Conservation (phyloP, 2,888 invertebrate genomes). For the Euphydryas editha region DNA sequence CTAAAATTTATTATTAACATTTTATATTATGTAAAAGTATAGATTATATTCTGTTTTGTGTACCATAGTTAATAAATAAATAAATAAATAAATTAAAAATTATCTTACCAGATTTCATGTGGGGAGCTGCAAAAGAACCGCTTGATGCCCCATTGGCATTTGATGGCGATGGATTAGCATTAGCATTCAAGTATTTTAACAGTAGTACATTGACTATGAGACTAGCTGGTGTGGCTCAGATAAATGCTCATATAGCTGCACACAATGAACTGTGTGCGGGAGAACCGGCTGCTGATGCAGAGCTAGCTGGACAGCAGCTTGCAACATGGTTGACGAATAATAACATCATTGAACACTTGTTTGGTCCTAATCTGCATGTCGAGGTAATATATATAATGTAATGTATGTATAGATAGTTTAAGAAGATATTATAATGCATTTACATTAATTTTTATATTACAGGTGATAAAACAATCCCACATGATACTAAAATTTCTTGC, state of each 20-base stretch:
- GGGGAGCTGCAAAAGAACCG: slow-evolving; percentile 97
- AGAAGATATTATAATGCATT: neutral
- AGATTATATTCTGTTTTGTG: too few relatives aligned
- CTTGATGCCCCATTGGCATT: slow-evolving; percentile 93
- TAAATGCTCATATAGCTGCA: slow-evolving; percentile 96
- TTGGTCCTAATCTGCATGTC: slow-evolving; percentile 98
- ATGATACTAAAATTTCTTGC: slow-evolving; percentile 96
- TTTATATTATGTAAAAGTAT: too few relatives aligned
- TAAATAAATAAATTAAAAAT: neutral
- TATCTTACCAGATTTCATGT: slow-evolving; percentile 90
- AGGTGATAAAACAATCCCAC: slow-evolving; percentile 97
- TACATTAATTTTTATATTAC: slow-evolving; percentile 41
- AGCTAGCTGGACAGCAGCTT: slow-evolving; percentile 91
- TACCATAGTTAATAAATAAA: too few relatives aligned
- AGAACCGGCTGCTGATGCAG: slow-evolving; percentile 93
- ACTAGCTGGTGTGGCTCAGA: slow-evolving; percentile 96
- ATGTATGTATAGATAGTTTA: neutral
- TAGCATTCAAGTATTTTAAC: slow-evolving; percentile 98
- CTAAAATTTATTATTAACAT: too few relatives aligned
- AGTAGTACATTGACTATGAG: slow-evolving; percentile 97
- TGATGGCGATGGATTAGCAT: slow-evolving; percentile 93
- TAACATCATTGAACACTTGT: slow-evolving; percentile 96
- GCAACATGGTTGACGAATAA: slow-evolving; percentile 95
- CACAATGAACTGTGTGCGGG: slow-evolving; percentile 96
- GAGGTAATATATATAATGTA: slow-evolving; percentile 83